Evolutionary conservation across 2,797 vertebrate species (phyloP).

Genomic region (Scolopax rusticola): DNA sequence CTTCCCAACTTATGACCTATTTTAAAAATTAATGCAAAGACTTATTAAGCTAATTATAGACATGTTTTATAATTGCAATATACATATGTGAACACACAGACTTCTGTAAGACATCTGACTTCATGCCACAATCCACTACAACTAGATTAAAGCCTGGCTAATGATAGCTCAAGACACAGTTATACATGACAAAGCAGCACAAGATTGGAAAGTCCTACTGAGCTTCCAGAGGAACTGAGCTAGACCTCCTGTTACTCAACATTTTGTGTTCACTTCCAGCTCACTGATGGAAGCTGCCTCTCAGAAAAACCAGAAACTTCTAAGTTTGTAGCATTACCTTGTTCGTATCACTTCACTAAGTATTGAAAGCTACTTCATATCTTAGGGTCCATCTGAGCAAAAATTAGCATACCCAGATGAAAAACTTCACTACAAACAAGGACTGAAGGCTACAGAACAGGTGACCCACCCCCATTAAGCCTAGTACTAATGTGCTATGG

Average conservation of each 20-base stretch:
- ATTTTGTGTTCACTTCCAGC: neutral
- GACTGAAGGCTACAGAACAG: neutral
- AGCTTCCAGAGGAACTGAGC: neutral
- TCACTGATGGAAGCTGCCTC: neutral
- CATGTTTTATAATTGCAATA: neutral
- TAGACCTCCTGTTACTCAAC: neutral
- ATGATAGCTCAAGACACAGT: neutral
- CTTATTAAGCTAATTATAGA: neutral
- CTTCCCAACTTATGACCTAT: neutral
- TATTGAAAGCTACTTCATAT: neutral
- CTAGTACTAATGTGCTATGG: neutral
- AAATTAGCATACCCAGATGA: neutral
- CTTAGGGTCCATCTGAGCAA: neutral
- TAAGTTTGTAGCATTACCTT: neutral
- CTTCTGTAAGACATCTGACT: neutral
- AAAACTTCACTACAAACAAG: neutral
- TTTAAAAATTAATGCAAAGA: neutral
- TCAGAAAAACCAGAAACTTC: neutral
- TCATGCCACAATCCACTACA: rapidly evolving
- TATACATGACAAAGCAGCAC: neutral
- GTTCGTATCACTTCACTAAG: neutral
- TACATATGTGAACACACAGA: neutral
- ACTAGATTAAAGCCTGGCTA: neutral
- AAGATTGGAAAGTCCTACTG: neutral
- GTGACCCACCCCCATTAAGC: neutral